Conservation (phyloP, 2,797 vertebrate genomes). For the Hemibagrus guttatus region DNA sequence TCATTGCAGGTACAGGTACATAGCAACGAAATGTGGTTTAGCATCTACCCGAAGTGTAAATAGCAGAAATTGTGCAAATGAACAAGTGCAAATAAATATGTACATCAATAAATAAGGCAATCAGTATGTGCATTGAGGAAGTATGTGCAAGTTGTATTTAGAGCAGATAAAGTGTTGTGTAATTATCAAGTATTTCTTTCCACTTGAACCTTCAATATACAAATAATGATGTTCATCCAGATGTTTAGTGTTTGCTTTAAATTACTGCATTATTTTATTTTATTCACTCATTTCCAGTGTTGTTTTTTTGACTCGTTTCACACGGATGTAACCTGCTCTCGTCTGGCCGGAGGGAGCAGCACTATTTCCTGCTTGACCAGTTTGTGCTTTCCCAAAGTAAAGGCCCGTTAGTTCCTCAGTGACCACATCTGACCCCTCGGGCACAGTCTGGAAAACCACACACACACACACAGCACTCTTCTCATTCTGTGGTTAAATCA, state of each 20-base stretch:
- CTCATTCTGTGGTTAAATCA: constrained; percentile 29
- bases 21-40: no score
- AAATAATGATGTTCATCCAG: no score
- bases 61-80: no score
- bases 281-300: background rate
- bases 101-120: no score
- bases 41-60: no score
- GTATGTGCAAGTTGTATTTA: no score
- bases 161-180: no score
- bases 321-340: background rate
- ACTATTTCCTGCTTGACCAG: constrained; percentile 51
- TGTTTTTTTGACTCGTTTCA: background rate
- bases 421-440: constrained; percentile 29
- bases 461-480: constrained; percentile 16
- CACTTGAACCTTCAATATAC: background rate
- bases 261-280: background rate
- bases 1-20: no score
- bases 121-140: no score
- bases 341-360: constrained; percentile 34
- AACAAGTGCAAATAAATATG: no score
- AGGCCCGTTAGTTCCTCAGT: constrained; percentile 34
- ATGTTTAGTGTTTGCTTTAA: background rate
- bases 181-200: background rate
- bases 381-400: constrained; percentile 48
- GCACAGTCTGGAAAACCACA: constrained; percentile 9